Evolutionary conservation across 2,797 vertebrate genomes (phyloP).

Genomic region (Takifugu rubripes): DNA sequence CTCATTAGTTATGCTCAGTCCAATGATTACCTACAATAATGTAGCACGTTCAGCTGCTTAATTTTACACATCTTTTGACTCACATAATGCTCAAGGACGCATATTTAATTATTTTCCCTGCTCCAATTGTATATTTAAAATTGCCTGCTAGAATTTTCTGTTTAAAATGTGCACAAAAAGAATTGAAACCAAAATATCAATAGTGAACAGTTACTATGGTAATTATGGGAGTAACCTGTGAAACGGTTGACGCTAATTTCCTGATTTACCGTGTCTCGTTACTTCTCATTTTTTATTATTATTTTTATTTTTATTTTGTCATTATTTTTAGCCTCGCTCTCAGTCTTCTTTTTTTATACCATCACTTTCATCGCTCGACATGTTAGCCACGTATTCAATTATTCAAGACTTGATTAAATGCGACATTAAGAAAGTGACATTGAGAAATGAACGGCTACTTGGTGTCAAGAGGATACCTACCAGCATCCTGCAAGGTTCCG

Average conservation of each 20-base stretch:
- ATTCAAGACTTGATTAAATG: slow-evolving; percentile 64
- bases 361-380: slow-evolving; percentile 19
- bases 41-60: too few species aligned
- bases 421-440: slow-evolving; percentile 53
- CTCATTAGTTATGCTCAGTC: too few species aligned
- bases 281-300: not conserved
- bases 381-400: slow-evolving; percentile 70
- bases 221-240: too few species aligned
- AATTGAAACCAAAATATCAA: too few species aligned
- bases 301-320: not conserved
- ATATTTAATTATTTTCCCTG: too few species aligned
- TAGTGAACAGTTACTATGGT: too few species aligned
- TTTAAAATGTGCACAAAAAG: too few species aligned
- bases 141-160: too few species aligned
- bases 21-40: too few species aligned
- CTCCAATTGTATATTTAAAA: too few species aligned
- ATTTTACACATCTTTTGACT: too few species aligned
- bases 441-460: slow-evolving; percentile 60
- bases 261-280: not conserved
- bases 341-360: not conserved
- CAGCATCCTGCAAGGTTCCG: slow-evolving; percentile 16
- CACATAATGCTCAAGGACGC: too few species aligned
- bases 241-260: not conserved
- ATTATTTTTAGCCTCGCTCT: not conserved
- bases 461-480: slow-evolving; percentile 50